Evolutionary conservation across 1,140 invertebrate genomes (phyloP).

Genomic region (Brachionus rotundiformis): DNA sequence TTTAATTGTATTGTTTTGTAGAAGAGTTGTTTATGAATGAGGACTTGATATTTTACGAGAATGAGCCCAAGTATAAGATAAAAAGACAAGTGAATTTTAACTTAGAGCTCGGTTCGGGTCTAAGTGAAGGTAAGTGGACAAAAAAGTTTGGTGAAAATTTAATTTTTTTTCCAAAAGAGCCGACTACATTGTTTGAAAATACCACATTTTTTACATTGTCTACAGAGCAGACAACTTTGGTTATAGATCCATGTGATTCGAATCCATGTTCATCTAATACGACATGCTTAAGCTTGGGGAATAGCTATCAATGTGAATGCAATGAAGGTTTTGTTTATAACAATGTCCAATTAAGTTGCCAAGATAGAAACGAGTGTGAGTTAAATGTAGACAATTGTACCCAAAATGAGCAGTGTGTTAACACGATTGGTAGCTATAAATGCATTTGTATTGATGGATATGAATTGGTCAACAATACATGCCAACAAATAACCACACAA

Average conservation of each 20-base stretch:
- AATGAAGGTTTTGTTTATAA: neutral
- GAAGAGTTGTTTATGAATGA: conserved; percentile 16
- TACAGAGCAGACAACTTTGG: neutral
- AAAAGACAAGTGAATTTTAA: conserved; percentile 8
- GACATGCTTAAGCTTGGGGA: neutral
- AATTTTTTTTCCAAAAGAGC: conserved; percentile 1
- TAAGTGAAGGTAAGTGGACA: conserved; percentile 2
- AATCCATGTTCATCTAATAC: neutral
- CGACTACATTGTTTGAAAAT: conserved; percentile 4
- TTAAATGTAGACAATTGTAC: neutral
- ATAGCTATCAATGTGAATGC: conserved; percentile 15
- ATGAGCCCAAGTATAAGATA: neutral
- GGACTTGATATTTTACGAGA: conserved; percentile 21
- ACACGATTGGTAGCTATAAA: neutral
- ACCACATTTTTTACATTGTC: neutral
- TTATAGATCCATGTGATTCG: neutral
- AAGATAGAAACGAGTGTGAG: neutral
- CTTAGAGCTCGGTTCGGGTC: neutral
- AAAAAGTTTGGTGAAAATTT: no score
- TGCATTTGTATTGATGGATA: neutral
- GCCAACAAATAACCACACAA: neutral
- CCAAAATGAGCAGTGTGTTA: neutral
- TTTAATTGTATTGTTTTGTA: neutral
- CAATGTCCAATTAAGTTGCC: neutral
- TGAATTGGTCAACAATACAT: neutral